phyloP scores from a whole-genome alignment of 2,888 invertebrate species.

The Suillia variegata region DNA sequence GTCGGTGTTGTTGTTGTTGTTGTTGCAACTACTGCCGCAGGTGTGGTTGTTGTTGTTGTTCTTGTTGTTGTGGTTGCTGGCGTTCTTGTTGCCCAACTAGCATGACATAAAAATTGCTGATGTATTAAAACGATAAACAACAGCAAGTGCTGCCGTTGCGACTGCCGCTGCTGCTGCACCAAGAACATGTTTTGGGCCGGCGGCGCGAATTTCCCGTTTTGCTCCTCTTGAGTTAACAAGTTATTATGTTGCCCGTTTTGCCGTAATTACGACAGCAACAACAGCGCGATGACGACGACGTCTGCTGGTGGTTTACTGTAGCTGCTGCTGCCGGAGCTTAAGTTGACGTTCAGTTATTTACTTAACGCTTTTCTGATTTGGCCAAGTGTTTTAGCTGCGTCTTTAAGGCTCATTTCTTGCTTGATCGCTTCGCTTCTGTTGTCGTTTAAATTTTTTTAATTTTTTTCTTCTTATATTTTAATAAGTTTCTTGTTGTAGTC shows the following conservation, averaged over 20 bases:
- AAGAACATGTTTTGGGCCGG: constrained; percentile 54
- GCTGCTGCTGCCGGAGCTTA: too few species aligned
- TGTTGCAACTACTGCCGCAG: too few species aligned
- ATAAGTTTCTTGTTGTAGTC: too few species aligned
- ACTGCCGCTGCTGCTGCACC: too few species aligned
- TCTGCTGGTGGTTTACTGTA: constrained; percentile 7
- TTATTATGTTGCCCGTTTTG: constrained; percentile 14
- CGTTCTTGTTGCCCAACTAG: constrained; percentile 52
- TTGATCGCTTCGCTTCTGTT: too few species aligned
- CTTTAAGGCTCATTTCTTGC: constrained; percentile 25
- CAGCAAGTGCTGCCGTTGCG: too few species aligned
- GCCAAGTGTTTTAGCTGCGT: constrained; percentile 5
- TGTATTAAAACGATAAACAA: constrained; percentile 44
- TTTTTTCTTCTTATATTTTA: too few species aligned
- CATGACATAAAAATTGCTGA: constrained; percentile 50
- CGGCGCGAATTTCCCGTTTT: constrained; percentile 37
- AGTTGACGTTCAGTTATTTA: not conserved
- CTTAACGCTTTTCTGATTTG: not conserved
- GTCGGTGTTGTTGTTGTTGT: constrained; percentile 30
- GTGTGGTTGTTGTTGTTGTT: constrained; percentile 28
- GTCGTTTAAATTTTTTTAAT: constrained; percentile 16
- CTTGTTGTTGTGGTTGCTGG: constrained; percentile 22
- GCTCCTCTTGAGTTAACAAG: constrained; percentile 8
- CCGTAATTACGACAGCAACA: constrained; percentile 7
- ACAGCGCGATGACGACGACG: not conserved